These are phyloP conservation scores for Tromatobia lineatoria DNA, from an alignment of 2,888 invertebrate species.

Conservation along the genomic window DNA sequence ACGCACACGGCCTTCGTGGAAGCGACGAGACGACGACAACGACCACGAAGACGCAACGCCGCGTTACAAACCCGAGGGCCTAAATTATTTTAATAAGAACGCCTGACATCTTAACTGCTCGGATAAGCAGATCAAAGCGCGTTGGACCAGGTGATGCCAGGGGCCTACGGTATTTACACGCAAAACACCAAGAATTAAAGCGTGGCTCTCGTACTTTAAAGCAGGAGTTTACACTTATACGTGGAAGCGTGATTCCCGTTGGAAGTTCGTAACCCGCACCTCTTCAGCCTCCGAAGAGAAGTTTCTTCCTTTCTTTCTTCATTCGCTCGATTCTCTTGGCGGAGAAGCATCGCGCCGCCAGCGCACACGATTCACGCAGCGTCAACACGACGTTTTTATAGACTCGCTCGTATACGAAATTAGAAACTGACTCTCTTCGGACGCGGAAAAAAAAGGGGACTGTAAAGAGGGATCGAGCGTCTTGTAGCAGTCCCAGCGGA, in stretches of 20 bases:
- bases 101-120: slow-evolving; percentile 80
- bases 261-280: slow-evolving; percentile 51
- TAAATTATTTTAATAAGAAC: slow-evolving; percentile 82
- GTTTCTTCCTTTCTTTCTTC: slow-evolving; percentile 45
- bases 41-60: slow-evolving; percentile 34
- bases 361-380: slow-evolving; percentile 73
- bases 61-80: slow-evolving; percentile 61
- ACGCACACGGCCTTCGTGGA: slow-evolving; percentile 63
- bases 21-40: slow-evolving; percentile 55
- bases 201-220: slow-evolving; percentile 10
- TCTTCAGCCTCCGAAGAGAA: slow-evolving; percentile 28
- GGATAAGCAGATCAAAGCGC: slow-evolving; percentile 81
- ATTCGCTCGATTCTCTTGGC: slow-evolving; percentile 11
- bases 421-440: slow-evolving; percentile 74
- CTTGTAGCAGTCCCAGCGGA: slow-evolving; percentile 51
- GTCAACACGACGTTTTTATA: slow-evolving; percentile 80
- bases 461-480: slow-evolving; percentile 60
- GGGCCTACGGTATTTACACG: slow-evolving; percentile 79
- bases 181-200: slow-evolving; percentile 73
- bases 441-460: slow-evolving; percentile 42
- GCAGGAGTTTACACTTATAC: slow-evolving; percentile 1
- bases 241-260: slow-evolving; percentile 46
- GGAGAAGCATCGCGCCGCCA: slow-evolving; percentile 19
- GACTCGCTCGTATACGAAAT: slow-evolving; percentile 76
- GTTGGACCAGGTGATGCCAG: slow-evolving; percentile 76